These are phyloP conservation scores for Cryptotermes secundus DNA, from an alignment of 1,140 invertebrate genomes.

Conservation along the genomic window DNA sequence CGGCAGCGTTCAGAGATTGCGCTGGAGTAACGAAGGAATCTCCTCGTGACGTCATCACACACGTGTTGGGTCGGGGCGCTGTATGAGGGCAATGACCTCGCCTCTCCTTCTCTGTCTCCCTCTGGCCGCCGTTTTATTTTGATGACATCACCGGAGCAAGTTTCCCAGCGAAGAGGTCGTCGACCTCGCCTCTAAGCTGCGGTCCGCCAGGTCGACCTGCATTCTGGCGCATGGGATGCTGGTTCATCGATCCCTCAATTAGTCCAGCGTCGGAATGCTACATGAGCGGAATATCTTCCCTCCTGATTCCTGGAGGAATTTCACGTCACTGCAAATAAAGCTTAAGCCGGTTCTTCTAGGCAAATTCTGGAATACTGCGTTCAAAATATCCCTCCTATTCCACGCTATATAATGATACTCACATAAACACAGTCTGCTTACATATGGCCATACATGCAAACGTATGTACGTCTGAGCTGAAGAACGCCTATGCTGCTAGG, in stretches of 20 bases:
- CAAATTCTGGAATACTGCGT: no score
- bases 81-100: background rate
- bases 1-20: background rate
- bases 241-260: background rate
- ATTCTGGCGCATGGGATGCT: conserved; percentile 17
- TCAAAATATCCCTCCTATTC: no score
- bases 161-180: conserved; percentile 1
- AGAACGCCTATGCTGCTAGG: no score
- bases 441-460: no score
- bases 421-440: no score
- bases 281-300: background rate
- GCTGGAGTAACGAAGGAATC: background rate
- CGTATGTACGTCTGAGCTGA: no score
- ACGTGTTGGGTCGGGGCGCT: background rate
- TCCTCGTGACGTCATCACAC: background rate
- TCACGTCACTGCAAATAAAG: no score
- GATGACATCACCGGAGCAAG: conserved; percentile 13
- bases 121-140: background rate
- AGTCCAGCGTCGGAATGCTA: background rate
- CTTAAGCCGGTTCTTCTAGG: no score
- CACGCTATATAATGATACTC: no score
- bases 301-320: background rate
- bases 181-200: background rate
- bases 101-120: background rate
- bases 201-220: background rate